Conservation (phyloP, 2,888 invertebrate species). For the Aphodius granarius region DNA sequence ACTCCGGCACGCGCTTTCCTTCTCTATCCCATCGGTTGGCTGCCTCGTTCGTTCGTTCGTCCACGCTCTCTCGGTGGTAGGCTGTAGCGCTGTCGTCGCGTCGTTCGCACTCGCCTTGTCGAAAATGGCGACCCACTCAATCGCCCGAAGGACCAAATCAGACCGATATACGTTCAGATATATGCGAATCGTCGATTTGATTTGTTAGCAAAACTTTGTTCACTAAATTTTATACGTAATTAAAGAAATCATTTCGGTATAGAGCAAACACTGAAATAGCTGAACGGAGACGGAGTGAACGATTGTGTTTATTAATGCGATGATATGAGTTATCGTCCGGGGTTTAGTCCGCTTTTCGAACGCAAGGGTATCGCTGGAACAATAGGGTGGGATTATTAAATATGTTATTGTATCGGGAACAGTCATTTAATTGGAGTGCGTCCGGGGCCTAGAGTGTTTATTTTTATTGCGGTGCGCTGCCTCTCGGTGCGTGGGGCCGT, state of each 20-base stretch:
- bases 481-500: neutral
- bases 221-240: neutral
- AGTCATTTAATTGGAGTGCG: constrained; percentile 29
- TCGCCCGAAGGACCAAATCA: neutral
- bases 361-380: constrained; percentile 5
- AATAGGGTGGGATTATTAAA: constrained; percentile 34
- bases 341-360: constrained; percentile 34
- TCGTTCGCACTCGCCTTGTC: neutral
- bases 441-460: constrained; percentile 19
- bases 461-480: constrained; percentile 27
- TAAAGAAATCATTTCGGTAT: constrained; percentile 30
- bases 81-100: neutral
- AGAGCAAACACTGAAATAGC: constrained; percentile 55
- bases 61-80: neutral
- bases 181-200: neutral
- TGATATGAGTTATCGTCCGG: constrained; percentile 36
- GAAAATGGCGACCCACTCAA: neutral
- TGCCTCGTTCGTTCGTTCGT: neutral
- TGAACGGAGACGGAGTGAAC: constrained; percentile 42
- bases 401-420: constrained; percentile 32
- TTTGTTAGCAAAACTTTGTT: too few relatives aligned
- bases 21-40: constrained; percentile 1
- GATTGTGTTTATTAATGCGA: constrained; percentile 46
- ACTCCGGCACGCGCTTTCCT: neutral
- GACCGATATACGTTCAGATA: neutral